A percentile compares a stretch with the other conserved stretches of the same genome.
Conservation (phyloP, 1,140 invertebrate species). For the Drosophila aff. region DNA sequence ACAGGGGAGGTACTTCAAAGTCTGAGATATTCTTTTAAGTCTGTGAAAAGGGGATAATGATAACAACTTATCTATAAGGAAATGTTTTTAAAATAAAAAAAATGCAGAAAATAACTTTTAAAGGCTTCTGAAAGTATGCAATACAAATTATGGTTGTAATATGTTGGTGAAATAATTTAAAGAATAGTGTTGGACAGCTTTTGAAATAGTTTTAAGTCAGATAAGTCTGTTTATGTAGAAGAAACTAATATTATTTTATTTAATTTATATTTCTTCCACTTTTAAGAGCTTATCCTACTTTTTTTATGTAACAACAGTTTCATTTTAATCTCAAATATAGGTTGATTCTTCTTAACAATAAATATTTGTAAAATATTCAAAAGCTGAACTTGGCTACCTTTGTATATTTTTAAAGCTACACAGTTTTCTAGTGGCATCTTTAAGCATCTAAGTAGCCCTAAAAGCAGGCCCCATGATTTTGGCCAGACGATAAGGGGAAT, state of each 20-base stretch:
- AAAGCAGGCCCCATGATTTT: slow-evolving; percentile 26
- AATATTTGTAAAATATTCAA: background rate
- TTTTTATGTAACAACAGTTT: background rate
- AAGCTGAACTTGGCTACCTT: too few relatives aligned
- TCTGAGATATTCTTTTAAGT: background rate
- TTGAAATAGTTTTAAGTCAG: background rate
- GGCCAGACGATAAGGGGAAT: slow-evolving; percentile 34
- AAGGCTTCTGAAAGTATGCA: background rate
- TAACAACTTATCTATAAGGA: too few relatives aligned
- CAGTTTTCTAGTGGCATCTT: background rate
- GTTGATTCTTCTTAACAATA: background rate
- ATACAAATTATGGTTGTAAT: background rate
- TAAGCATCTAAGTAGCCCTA: slow-evolving; percentile 14
- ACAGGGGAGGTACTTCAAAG: background rate
- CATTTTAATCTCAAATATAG: background rate
- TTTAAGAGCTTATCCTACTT: background rate
- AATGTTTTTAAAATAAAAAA: background rate
- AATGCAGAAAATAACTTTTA: background rate
- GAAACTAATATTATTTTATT: background rate
- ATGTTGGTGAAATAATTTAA: background rate
- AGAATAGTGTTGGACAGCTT: background rate
- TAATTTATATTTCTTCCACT: background rate
- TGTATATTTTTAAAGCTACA: background rate
- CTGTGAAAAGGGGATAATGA: background rate
- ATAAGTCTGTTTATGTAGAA: background rate